Percentiles rank a stretch among this genome's conserved stretches.
Conservation (phyloP, 2,888 invertebrate genomes). For the Schizaphis graminum region DNA sequence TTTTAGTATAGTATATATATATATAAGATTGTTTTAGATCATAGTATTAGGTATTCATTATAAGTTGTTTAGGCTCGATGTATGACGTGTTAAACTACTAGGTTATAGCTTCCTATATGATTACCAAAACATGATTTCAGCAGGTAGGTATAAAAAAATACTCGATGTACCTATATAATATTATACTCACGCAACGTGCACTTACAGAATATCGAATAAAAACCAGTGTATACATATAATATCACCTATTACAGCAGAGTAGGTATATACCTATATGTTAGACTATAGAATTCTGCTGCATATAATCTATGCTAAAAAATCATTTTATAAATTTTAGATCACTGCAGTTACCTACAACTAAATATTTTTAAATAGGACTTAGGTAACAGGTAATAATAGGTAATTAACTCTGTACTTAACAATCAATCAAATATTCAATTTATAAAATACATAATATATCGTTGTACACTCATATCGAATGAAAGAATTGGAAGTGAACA, state of each 20-base stretch:
- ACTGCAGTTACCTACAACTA: background rate
- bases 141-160: background rate
- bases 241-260: background rate
- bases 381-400: too few species aligned
- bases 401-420: background rate
- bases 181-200: background rate
- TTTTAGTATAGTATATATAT: background rate
- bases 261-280: too few species aligned
- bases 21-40: background rate
- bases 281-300: too few species aligned
- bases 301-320: too few species aligned
- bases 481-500: background rate
- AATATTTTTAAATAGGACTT: background rate
- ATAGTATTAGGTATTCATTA: background rate
- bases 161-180: background rate
- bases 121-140: background rate
- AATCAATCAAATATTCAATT: background rate
- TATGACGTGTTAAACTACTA: background rate
- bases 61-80: background rate
- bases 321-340: background rate
- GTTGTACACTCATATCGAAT: background rate
- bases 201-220: background rate
- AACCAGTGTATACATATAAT: background rate
- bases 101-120: background rate
- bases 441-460: background rate